Percentiles rank a stretch among this genome's conserved stretches.
Evolutionary conservation across 35 echinoderm and acorn worm genomes (phyloP).

Genomic region (Strongylocentrotus purpuratus): DNA sequence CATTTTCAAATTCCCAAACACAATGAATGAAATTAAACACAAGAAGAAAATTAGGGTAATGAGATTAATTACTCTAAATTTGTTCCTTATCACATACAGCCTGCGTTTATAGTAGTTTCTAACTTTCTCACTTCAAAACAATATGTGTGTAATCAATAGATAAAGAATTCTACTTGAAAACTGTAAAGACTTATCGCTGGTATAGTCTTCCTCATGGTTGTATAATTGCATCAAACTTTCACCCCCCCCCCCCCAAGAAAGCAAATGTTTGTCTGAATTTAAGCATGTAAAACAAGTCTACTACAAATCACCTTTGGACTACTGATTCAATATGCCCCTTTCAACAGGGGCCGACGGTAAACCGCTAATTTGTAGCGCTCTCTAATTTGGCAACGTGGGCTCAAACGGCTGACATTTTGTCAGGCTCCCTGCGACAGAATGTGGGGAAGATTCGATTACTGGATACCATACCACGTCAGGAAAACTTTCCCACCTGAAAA

Average conservation of each 20-base stretch:
- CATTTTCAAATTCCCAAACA: no score
- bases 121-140: no score
- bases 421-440: not conserved
- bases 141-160: no score
- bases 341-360: not conserved
- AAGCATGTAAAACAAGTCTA: not conserved
- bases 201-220: not conserved
- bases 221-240: not conserved
- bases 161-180: no score
- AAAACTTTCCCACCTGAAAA: constrained; percentile 35
- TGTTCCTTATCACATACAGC: no score
- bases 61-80: no score
- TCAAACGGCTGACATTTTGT: constrained; percentile 24
- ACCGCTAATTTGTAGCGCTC: not conserved
- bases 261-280: not conserved
- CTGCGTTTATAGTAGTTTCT: no score
- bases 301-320: not conserved
- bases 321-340: not conserved
- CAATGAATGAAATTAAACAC: no score
- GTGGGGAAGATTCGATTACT: constrained; percentile 15
- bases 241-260: not conserved
- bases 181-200: not conserved
- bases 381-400: constrained; percentile 7
- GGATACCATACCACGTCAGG: not conserved
- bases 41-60: no score